Evolutionary conservation across 2,797 vertebrate genomes (phyloP), one percentile per base, ranked within the genome.

Genomic region (Alcedo atthis): DNA sequence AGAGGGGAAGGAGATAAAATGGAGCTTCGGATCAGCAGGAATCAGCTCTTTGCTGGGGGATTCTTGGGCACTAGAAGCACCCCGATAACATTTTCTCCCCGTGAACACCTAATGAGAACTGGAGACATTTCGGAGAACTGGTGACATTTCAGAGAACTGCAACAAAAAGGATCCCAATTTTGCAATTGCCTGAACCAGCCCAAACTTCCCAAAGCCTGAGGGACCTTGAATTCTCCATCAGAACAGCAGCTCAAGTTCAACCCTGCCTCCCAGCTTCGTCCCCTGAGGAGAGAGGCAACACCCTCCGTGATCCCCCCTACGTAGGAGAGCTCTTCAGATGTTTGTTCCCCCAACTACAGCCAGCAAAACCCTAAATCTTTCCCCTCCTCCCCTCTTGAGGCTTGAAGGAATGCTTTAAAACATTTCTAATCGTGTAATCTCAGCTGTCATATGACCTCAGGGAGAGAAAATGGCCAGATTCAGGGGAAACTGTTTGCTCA

Each of bases 381-480:
- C 53, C 78, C 68, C 81, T 77, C 53, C 71, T 85, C 33, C 57
- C 25, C 64, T 64, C 84, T n/a, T 1, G 5, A 76, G 83, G 69
- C 73, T 43, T 43, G 64, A 67, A 92, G 84, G 88, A 95, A 89
- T 85, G 81, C 86, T 86, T 71, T 68, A 18, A 88, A 88, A 78
- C 46, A 21, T 73, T 79, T 69, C 58, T 33, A 76, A 75, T 81
- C 15, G 1, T 69, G 88, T 62, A 1, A 87, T 90, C 88, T 90
- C 94, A 92, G 86, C 95, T 93, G 88, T 57, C 94, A 63, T 5
- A 77, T 66, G 79, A 87, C 69, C 81, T 94, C 91, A 94, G 83
- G 3, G 1, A 51, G 83, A 86, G 73, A 96, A 89, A 90, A 62
- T 9, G 46, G 64, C 64, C 90, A 87, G 53, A 89, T 68, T 83